Conservation (phyloP, 2,888 invertebrate genomes). For the Rhagonycha fulva region DNA sequence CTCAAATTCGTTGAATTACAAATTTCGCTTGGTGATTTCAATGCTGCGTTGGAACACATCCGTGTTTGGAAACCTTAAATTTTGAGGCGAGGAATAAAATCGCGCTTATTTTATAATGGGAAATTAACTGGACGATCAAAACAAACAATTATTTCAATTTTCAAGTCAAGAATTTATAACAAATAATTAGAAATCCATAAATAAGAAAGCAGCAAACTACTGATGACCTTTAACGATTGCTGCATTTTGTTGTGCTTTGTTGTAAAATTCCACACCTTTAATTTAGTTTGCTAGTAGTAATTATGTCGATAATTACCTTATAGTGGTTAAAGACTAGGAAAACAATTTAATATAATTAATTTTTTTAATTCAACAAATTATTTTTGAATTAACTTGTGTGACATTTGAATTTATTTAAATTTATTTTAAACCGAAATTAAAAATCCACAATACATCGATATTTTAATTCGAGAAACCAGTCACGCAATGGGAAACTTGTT, state of each 20-base stretch:
- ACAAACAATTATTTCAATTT: background rate
- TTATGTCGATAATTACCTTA: background rate
- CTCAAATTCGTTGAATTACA: conserved; percentile 5
- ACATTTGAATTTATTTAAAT: background rate
- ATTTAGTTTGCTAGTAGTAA: background rate
- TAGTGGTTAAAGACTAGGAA: background rate
- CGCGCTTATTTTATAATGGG: background rate
- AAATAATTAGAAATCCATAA: conserved; percentile 2
- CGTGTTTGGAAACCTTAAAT: conserved; percentile 3
- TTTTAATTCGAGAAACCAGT: background rate
- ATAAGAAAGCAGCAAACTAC: conserved; percentile 2
- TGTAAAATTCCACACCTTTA: background rate
- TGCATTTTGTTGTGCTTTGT: conserved; percentile 1
- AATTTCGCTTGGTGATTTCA: conserved; percentile 18
- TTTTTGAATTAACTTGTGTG: background rate
- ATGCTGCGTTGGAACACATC: conserved; percentile 21
- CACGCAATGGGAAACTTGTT: background rate
- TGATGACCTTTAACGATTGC: conserved; percentile 1
- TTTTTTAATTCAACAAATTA: background rate
- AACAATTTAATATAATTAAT: background rate
- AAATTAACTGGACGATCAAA: background rate
- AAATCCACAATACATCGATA: background rate
- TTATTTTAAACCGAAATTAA: background rate
- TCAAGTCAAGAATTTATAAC: background rate
- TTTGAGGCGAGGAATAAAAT: background rate